Conservation (phyloP, 2,888 invertebrate species). For the Holacanthella duospinosa region DNA sequence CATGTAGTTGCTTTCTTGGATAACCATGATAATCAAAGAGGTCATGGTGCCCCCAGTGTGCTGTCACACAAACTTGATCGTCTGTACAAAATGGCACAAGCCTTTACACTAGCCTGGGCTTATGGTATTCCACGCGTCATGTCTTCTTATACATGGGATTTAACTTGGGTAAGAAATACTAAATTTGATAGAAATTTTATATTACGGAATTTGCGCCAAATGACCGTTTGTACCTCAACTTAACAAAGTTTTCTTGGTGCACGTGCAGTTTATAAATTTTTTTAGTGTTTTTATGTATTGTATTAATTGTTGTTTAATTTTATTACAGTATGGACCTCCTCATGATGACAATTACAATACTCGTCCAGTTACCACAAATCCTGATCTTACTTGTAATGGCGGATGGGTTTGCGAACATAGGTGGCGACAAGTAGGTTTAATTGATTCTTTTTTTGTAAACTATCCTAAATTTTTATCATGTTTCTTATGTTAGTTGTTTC, state of each 20-base stretch:
- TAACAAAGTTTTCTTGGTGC: no score
- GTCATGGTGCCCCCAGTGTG: slow-evolving; percentile 23
- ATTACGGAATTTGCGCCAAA: no score
- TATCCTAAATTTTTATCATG: no score
- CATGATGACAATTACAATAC: slow-evolving; percentile 41
- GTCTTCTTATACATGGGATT: slow-evolving; percentile 46
- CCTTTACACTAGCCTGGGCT: slow-evolving; percentile 77
- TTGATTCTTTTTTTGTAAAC: not conserved
- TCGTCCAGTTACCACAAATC: slow-evolving; percentile 41
- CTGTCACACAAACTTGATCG: slow-evolving; percentile 34
- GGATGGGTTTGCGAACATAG: slow-evolving; percentile 45
- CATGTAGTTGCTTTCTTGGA: slow-evolving; percentile 69
- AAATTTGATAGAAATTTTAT: not conserved
- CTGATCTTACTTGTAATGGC: slow-evolving; percentile 40
- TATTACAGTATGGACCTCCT: slow-evolving; percentile 38
- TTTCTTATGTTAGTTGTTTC: not conserved
- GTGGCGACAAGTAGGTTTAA: slow-evolving; percentile 46
- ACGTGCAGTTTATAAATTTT: no score
- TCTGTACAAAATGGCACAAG: slow-evolving; percentile 54
- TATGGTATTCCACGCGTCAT: slow-evolving; percentile 70
- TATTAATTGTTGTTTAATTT: slow-evolving; percentile 9
- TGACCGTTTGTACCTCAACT: no score
- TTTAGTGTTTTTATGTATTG: no score
- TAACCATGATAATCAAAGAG: slow-evolving; percentile 77
- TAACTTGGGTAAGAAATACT: not conserved